Conservation (phyloP, 2,888 invertebrate genomes). For the Scaptomyza flava region DNA sequence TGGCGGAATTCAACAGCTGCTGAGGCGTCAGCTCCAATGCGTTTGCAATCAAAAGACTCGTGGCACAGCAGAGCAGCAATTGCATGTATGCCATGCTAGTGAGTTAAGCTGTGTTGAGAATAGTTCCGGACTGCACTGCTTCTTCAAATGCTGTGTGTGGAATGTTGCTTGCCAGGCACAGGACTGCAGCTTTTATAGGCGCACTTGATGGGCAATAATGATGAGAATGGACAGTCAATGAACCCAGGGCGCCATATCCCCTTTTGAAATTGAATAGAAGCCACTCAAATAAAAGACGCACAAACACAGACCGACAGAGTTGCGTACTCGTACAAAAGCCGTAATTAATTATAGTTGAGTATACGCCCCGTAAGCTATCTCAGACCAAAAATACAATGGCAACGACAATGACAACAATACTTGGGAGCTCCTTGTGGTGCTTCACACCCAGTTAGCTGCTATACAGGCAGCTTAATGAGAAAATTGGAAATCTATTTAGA, state of each 20-base stretch:
- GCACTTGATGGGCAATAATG: slow-evolving; percentile 13
- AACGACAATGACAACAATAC: slow-evolving; percentile 26
- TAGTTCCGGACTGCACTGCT: slow-evolving; percentile 5
- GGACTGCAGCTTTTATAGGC: slow-evolving; percentile 58
- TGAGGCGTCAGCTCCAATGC: slow-evolving; percentile 72
- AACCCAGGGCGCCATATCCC: slow-evolving; percentile 55
- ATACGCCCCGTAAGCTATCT: slow-evolving; percentile 60
- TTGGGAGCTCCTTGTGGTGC: slow-evolving; percentile 59
- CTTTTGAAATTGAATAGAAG: slow-evolving; percentile 74
- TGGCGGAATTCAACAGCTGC: slow-evolving; percentile 59
- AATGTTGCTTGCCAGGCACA: slow-evolving; percentile 51
- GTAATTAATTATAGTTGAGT: slow-evolving; percentile 73
- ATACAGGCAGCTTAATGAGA: slow-evolving; percentile 31
- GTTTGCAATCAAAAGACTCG: slow-evolving; percentile 59
- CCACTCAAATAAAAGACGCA: slow-evolving; percentile 56
- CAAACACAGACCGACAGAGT: slow-evolving; percentile 11
- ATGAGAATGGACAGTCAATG: slow-evolving; percentile 55
- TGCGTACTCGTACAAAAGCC: slow-evolving; percentile 32
- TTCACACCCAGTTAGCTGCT: slow-evolving; percentile 34
- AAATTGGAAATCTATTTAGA: slow-evolving; percentile 75
- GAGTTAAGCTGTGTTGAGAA: slow-evolving; percentile 20
- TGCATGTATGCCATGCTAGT: slow-evolving; percentile 70
- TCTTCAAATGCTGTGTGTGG: slow-evolving; percentile 25
- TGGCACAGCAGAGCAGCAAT: slow-evolving; percentile 61
- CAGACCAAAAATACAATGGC: slow-evolving; percentile 34